Percentiles rank a stretch among this genome's conserved stretches.
Conservation (phyloP, 2,888 invertebrate genomes). For the Rhopalosiphum nymphaeae region DNA sequence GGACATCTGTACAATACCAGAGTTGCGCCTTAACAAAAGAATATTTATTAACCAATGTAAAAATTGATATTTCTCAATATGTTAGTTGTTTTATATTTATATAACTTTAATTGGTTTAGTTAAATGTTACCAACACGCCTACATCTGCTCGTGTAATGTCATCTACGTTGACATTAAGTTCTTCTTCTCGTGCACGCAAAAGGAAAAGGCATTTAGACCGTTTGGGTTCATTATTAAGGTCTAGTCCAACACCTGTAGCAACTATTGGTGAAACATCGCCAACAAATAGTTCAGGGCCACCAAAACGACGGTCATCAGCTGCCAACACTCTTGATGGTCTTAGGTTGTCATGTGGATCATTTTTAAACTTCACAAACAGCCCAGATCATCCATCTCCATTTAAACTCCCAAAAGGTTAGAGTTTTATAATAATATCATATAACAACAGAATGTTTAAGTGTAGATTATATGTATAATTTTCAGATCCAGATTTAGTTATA, state of each 20-base stretch:
- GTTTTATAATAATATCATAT: not conserved
- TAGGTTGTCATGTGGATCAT: constrained; percentile 75
- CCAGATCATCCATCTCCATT: constrained; percentile 71
- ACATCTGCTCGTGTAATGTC: constrained; percentile 42
- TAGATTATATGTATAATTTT: constrained; percentile 41
- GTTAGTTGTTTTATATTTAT: not conserved
- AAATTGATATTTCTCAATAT: constrained; percentile 7
- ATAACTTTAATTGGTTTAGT: constrained; percentile 17
- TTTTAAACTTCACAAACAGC: constrained; percentile 89
- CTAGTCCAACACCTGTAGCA: constrained; percentile 51
- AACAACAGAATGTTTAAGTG: not conserved
- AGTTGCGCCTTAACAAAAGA: constrained; percentile 92
- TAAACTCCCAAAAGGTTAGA: constrained; percentile 52
- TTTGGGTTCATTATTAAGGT: constrained; percentile 54
- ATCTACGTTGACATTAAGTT: constrained; percentile 55
- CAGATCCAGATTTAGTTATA: constrained; percentile 59
- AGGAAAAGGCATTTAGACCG: constrained; percentile 66
- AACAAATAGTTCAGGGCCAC: constrained; percentile 56
- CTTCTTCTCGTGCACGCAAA: constrained; percentile 66
- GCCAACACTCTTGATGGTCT: constrained; percentile 87
- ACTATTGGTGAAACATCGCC: constrained; percentile 56
- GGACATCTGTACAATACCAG: constrained; percentile 97
- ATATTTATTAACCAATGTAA: constrained; percentile 83
- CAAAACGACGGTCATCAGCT: constrained; percentile 86
- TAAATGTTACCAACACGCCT: constrained; percentile 55